Conservation (phyloP, 2,113 vertebrate genomes). For the Motacilla alba region DNA sequence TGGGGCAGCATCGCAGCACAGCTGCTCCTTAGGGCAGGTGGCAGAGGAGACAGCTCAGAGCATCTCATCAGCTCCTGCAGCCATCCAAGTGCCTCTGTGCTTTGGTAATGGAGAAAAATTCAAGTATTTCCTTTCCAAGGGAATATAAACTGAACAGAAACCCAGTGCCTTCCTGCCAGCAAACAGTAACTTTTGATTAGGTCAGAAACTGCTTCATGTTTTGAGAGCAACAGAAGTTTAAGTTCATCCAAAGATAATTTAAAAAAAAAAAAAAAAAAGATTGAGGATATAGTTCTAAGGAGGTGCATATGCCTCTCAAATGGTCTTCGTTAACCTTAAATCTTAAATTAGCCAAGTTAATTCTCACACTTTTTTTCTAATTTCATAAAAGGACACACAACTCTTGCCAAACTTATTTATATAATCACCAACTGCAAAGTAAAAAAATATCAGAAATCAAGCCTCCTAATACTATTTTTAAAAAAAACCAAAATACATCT, state of each 20-base stretch:
- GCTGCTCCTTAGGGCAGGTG: background rate
- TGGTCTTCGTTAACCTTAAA: background rate
- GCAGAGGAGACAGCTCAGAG: background rate
- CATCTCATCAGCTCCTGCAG: background rate
- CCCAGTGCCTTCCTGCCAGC: background rate
- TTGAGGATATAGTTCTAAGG: background rate
- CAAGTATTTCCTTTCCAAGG: background rate
- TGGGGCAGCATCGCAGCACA: background rate
- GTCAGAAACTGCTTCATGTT: background rate
- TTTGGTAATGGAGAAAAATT: background rate
- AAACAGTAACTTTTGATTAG: background rate
- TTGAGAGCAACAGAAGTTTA: background rate
- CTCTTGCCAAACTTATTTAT: background rate
- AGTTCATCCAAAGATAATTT: background rate
- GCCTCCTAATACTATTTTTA: background rate
- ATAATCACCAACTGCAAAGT: background rate
- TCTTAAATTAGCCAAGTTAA: background rate
- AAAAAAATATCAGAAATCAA: background rate
- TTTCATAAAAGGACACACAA: background rate
- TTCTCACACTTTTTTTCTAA: background rate
- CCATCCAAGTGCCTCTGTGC: background rate
- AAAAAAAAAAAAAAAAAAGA: fast-evolving
- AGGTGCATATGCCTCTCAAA: background rate
- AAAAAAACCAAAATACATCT: background rate
- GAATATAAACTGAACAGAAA: background rate